Evolutionary conservation across 2,888 invertebrate species (phyloP), one percentile per base, ranked within the genome.

Genomic region (Kryphioiulus occultus): DNA sequence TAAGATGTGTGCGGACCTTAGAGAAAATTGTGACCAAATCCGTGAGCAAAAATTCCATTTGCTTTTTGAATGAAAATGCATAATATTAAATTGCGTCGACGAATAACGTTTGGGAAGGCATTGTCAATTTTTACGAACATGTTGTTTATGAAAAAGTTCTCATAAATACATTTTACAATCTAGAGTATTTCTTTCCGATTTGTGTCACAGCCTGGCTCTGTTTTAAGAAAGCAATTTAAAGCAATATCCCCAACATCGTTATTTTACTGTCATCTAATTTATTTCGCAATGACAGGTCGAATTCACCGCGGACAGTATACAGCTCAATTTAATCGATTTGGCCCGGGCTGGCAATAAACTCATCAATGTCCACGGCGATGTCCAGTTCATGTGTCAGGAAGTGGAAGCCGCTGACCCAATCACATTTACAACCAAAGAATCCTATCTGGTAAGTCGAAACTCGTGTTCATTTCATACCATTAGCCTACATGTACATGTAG

Each of bases 361-460:
- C 89, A 95, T 97, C 91, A 95, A 95, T 32, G 95, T 96, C 53
- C 95, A 95, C 0, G 98, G 98, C 1, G 94, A 96, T 88, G 93
- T 98, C 89, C 96, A 96, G 92, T 97, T 96, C 93, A 95, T 95
- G 91, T 98, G 97, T 92, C 95, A 95, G 17, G 95, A 96, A 87
- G 95, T 96, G 0, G 96, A 96, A 85, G 90, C 96, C 30, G 95
- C 95, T 88, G 97, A 98, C 92, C 97, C 98, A 0, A 95, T 98
- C 90, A 97, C 97, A 1, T 98, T 98, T 92, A 96, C 96, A 89
- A 97, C 97, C 1, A 94, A 96, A 89, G 97, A 98, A 91, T 96
- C 98, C 12, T 96, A 97, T 93, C 94, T 97, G 95, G 97, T 97
- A 92, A 95, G 95, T 93, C 91, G 26, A 35, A 22, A 83, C 42